Evolutionary conservation across 2,113 vertebrate genomes (phyloP), one percentile per base, ranked within the genome.

Genomic region (Heteronetta atricapilla): DNA sequence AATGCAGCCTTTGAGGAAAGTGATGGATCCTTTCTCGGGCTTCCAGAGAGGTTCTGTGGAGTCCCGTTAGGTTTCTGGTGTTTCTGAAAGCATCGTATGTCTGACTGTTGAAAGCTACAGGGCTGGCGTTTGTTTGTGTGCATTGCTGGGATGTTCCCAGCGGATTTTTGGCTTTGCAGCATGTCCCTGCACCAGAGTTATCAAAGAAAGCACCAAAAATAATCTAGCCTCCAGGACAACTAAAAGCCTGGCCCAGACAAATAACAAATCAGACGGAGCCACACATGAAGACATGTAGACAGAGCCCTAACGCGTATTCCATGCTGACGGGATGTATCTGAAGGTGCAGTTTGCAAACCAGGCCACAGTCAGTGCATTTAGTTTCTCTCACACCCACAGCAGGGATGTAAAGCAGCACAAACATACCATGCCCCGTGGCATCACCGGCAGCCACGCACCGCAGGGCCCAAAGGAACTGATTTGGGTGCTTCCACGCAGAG

Each of bases 1-100:
- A 96, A 97, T 97, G 31, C n/a, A 81, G 81, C 72, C 95, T 96
- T 97, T 97, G 90, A 96, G 66, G 74, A 90, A 90, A 72, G n/a
- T 44, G 63, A 67, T 93, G 90, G 88, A 96, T 85, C 44, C 62
- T 36, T 92, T 50, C 55, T 78, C 36, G 62, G 36, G 50, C 92
- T 96, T 84, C 78, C 88, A 90, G 66, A 86, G 82, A 36, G 69
- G 73, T 56, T 87, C 92, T 94, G 83, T 29, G 25, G 82, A 94
- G 90, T 60, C 74, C 69, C 0, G 0, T 81, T 86, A 93, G 86
- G 66, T 81, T 75, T 79, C 67, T 88, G 75, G 74, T 31, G 11
- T 85, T 89, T 89, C 81, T 93, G 83, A 96, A 96, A 92, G 62
- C 88, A 81, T 66, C 55, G 0, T 63, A 84, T 91, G 75, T 74